phyloP scores from a whole-genome alignment of 1,140 invertebrate species.

The Zeugodacus cucurbitae region DNA sequence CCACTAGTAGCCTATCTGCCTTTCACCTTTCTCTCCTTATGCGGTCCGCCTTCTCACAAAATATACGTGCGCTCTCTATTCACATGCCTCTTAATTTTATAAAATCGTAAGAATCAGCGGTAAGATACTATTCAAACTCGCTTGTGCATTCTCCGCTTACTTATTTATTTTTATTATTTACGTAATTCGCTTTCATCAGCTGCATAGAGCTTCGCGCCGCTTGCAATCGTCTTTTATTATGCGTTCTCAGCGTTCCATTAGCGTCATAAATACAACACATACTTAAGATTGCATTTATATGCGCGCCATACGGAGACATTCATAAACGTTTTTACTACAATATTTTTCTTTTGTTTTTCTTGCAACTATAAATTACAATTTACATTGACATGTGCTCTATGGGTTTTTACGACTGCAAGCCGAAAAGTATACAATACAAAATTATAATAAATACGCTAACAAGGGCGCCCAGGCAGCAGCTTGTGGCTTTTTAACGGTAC shows the following conservation, averaged over 20 bases:
- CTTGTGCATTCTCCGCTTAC: no score
- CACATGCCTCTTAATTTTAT: no score
- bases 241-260: background rate
- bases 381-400: conserved; percentile 7
- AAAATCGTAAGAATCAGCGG: no score
- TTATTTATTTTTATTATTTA: no score
- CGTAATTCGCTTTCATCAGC: background rate
- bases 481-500: background rate
- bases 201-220: background rate
- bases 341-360: background rate
- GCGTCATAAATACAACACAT: conserved; percentile 8
- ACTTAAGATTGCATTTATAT: conserved; percentile 32
- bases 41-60: no score
- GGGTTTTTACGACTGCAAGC: conserved; percentile 17
- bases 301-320: background rate
- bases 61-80: no score
- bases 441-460: background rate
- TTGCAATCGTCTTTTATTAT: background rate
- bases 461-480: background rate
- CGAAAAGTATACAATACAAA: background rate
- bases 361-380: conserved; percentile 33
- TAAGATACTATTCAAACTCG: no score
- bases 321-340: background rate
- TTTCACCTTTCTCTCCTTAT: no score
- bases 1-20: no score